phyloP scores from a whole-genome alignment of 2,797 vertebrate species.

The Phoeniculus purpureus region DNA sequence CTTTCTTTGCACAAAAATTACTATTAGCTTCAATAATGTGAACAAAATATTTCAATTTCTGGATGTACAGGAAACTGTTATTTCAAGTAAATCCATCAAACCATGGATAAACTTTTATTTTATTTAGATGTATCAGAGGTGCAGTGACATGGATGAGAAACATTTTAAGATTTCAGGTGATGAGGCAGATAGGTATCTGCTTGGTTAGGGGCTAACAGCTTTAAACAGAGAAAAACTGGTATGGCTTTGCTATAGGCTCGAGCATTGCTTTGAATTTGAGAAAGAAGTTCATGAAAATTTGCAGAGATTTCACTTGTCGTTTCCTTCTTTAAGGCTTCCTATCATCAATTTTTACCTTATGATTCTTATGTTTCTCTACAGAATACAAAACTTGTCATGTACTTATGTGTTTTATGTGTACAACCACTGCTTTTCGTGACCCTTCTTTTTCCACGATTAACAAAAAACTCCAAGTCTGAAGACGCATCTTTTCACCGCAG shows the following conservation, averaged over 20 bases:
- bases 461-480: background rate
- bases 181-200: background rate
- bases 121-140: background rate
- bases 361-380: background rate
- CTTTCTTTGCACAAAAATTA: background rate
- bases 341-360: background rate
- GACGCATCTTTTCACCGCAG: background rate
- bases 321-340: background rate
- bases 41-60: background rate
- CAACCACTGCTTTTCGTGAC: background rate
- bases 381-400: accelerated
- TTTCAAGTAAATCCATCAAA: background rate
- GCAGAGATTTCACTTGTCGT: background rate
- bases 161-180: background rate
- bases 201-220: background rate
- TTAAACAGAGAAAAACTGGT: background rate
- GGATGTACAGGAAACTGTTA: background rate
- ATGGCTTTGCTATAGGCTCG: background rate
- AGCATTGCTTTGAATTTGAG: background rate
- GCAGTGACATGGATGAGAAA: background rate
- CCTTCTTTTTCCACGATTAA: background rate
- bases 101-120: background rate
- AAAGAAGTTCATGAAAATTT: background rate
- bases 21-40: background rate
- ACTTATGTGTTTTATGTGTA: accelerated